Evolutionary conservation across 92 coral and sea anemone species (phyloP).

Genomic region (Porites cylindrica): DNA sequence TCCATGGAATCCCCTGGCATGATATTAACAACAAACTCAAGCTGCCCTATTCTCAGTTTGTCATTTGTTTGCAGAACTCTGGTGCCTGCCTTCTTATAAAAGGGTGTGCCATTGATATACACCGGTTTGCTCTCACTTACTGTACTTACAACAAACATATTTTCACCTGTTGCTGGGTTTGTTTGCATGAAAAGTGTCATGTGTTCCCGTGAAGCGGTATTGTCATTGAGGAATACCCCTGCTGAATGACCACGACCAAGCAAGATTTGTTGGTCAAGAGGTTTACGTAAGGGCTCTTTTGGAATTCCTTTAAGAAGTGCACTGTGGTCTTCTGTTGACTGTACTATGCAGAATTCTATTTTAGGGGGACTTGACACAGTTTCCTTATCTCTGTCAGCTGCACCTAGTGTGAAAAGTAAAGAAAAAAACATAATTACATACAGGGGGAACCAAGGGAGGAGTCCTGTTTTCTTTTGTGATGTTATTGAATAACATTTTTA

Average conservation of each 20-base stretch:
- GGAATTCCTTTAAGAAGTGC: slow-evolving; percentile 57
- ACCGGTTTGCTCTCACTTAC: slow-evolving; percentile 30
- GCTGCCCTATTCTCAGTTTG: slow-evolving; percentile 15
- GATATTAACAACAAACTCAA: background rate
- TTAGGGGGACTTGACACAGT: slow-evolving; percentile 37
- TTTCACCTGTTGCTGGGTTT: slow-evolving; percentile 19
- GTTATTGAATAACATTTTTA: background rate
- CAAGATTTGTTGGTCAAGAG: slow-evolving; percentile 20
- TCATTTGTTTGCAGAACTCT: slow-evolving; percentile 20
- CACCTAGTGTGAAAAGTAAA: background rate
- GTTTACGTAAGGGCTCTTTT: slow-evolving; percentile 17
- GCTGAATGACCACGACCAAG: slow-evolving; percentile 78
- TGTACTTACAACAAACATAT: slow-evolving; percentile 10
- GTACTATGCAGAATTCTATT: background rate
- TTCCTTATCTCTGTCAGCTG: slow-evolving; percentile 8
- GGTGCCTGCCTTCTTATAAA: slow-evolving; percentile 5
- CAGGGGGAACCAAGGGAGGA: background rate
- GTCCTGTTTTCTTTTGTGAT: background rate
- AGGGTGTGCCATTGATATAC: slow-evolving; percentile 27
- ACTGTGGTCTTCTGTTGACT: slow-evolving; percentile 7
- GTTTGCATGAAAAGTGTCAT: slow-evolving; percentile 53
- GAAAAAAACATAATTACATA: background rate
- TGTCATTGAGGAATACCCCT: slow-evolving; percentile 73
- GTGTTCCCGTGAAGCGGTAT: slow-evolving; percentile 67
- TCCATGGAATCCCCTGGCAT: slow-evolving; percentile 23